Base-by-base conservation (phyloP, 2,888 invertebrate genomes). In the Rhopalosiphum nymphaeae region DNA sequence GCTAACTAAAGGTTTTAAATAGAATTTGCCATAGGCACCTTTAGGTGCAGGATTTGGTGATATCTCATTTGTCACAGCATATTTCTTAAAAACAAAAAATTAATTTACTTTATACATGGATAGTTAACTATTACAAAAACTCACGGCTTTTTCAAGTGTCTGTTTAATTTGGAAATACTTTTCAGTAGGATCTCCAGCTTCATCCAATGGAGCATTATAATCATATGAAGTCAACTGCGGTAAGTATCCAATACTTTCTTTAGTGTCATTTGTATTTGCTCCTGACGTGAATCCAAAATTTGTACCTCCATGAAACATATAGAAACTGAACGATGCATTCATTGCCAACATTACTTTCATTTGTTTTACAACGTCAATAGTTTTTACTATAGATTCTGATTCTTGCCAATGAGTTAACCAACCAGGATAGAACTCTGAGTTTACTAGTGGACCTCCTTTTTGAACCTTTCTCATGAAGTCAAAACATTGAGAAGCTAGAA, bases 371-470 rank as follows among this genome's bases (percentile, higher is more conserved):
- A 98, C 97, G 0, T 95, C 95, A 0, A 95, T 95, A 0, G 97
- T 96, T 42, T 95, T 95, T 0, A 97, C 97, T 57, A 96, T 96
- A 90, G 97, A 97, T 95, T 97, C 97, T 0, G 96, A 95, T 95
- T 97, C 97, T 89, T 97, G 97, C 99, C 99, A 99, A 95, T 98
- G 98, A 1, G 98, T 98, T 94, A 99, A 96, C 99, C 99, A 99
- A 7, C 99, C 99, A 0, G 98, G 97, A 96, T 99, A 99, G 96
- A 97, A 99, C 96, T 99, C 98, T 0, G 98, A 98, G 96, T 99
- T 99, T 94, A 99, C 98, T 91, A 98, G 95, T 0, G 99, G 99
- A 0, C 98, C 99, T 94, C 96, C 95, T 2, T 96, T 96, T 95
- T 96, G 96, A 95, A 95, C 91, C 3, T 91, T 95, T 94, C 96